Percentiles rank a stretch among this genome's conserved stretches.
Evolutionary conservation across 2,113 vertebrate genomes (phyloP).

Genomic region (Lamprotornis superbus): DNA sequence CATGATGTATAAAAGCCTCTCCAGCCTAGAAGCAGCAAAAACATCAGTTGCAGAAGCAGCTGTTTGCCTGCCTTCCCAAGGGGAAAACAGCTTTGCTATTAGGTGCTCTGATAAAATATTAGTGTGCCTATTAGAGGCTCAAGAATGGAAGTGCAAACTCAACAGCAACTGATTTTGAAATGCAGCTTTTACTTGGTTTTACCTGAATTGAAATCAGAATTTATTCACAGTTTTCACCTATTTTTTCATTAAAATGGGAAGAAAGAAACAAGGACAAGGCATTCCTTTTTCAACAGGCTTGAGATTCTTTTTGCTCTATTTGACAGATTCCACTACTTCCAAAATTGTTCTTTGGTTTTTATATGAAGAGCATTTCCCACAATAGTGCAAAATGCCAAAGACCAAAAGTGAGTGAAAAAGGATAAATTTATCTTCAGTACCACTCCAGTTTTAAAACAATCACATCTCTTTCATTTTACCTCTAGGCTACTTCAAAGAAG

Average conservation of each 20-base stretch:
- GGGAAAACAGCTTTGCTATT: background rate
- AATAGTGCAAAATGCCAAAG: background rate
- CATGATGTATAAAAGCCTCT: slow-evolving; percentile 14
- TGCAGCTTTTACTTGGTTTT: background rate
- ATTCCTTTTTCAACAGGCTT: background rate
- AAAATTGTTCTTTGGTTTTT: background rate
- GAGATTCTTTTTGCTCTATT: background rate
- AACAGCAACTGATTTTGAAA: background rate
- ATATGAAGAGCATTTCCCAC: background rate
- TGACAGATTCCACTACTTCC: background rate
- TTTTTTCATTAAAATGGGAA: slow-evolving; percentile 2
- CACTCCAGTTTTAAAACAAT: background rate
- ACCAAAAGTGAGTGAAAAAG: background rate
- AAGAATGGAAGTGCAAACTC: background rate
- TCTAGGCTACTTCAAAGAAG: background rate
- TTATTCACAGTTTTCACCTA: background rate
- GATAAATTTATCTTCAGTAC: background rate
- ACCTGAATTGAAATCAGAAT: background rate
- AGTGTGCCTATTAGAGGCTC: background rate
- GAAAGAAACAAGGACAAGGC: background rate
- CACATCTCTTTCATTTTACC: background rate
- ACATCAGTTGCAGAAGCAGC: background rate
- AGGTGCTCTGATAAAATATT: slow-evolving; percentile 34
- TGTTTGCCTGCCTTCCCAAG: background rate
- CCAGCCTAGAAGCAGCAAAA: background rate